A percentile compares a stretch with the other conserved stretches of the same genome.
Conservation (phyloP, 2,888 invertebrate species). For the Acronicta leporina region DNA sequence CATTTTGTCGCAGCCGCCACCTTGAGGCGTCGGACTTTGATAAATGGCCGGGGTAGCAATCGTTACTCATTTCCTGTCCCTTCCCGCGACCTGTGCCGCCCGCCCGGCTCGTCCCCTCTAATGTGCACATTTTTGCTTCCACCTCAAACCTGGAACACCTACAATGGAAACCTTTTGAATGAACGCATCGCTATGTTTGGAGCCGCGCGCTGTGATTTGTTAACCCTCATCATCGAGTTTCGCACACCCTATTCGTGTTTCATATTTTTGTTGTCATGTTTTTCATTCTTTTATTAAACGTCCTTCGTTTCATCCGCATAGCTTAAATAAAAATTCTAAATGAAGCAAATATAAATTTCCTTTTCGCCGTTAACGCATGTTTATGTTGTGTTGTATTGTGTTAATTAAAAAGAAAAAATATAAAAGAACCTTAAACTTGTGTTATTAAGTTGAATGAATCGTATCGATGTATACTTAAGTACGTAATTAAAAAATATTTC, state of each 20-base stretch:
- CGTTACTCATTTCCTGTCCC: slow-evolving; percentile 84
- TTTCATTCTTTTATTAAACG: slow-evolving; percentile 41
- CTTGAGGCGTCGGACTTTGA: slow-evolving; percentile 80
- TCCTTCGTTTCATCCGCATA: slow-evolving; percentile 36
- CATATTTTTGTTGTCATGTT: slow-evolving; percentile 46
- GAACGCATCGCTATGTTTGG: slow-evolving; percentile 52
- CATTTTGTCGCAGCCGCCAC: slow-evolving; percentile 71
- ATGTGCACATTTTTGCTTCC: slow-evolving; percentile 74
- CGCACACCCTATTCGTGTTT: slow-evolving; percentile 32
- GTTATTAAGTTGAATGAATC: slow-evolving; percentile 5
- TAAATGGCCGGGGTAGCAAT: slow-evolving; percentile 82
- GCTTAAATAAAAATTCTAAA: slow-evolving; percentile 47
- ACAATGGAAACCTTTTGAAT: slow-evolving; percentile 66
- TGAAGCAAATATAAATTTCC: slow-evolving; percentile 25
- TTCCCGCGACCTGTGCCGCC: slow-evolving; percentile 68
- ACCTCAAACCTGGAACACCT: slow-evolving; percentile 63
- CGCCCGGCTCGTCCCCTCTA: slow-evolving; percentile 60
- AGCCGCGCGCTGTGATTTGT: slow-evolving; percentile 52
- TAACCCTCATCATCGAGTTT: slow-evolving; percentile 46
- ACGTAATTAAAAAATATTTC: slow-evolving; percentile 6
- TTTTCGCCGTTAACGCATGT: slow-evolving; percentile 58
- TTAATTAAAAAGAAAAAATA: slow-evolving; percentile 29
- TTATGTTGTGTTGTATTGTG: slow-evolving; percentile 61
- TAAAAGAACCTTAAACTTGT: slow-evolving; percentile 20
- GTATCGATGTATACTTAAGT: slow-evolving; percentile 10